Evolutionary conservation across 2,888 invertebrate species (phyloP), one percentile per base, ranked within the genome.

Genomic region (Eumerus sabulonum): DNA sequence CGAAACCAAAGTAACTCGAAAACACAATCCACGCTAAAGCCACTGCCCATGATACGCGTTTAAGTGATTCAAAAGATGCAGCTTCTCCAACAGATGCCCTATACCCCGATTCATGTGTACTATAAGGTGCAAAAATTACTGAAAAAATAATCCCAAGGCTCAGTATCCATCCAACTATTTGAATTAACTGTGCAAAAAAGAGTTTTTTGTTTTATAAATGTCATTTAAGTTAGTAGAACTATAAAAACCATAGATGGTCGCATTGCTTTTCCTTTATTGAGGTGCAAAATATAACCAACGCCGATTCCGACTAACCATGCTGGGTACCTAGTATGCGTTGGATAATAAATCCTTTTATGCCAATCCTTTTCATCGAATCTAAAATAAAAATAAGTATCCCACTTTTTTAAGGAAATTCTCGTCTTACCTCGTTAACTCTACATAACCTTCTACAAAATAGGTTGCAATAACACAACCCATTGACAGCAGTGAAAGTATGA

Each of bases 261-360:
- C 12, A 47, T 17, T 14, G 13, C 82, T 77, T 77, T 71, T 1
- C 82, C 79, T 0, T 72, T 68, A 27, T 76, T 81, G 7, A 47
- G 64, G 42, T 85, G 83, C 42, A 85, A 57, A 45, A 84, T 83
- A 57, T 83, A 87, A 4, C 86, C 87, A 18, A 86, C 82, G 18
- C 85, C 72, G 14, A 85, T 44, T 1, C 87, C 87, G 62, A 87
- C 77, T 9, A 87, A 60, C 84, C 86, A 87, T 13, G 86, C 84
- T 5, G 83, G 82, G 27, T 84, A 82, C 44, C 86, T 82, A 0
- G 84, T 76, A 19, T 86, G 85, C 1, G 85, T 86, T 11, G 40
- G 40, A n/a, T 5, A 7, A 40, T 40, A 40, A 11, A n/a, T n/a
- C n/a, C 3, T 11, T 11, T n/a, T 3, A 7, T 5, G 3, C 3